Evolutionary conservation across 2,113 vertebrate species (phyloP).

Genomic region (Dicentrarchus labrax): DNA sequence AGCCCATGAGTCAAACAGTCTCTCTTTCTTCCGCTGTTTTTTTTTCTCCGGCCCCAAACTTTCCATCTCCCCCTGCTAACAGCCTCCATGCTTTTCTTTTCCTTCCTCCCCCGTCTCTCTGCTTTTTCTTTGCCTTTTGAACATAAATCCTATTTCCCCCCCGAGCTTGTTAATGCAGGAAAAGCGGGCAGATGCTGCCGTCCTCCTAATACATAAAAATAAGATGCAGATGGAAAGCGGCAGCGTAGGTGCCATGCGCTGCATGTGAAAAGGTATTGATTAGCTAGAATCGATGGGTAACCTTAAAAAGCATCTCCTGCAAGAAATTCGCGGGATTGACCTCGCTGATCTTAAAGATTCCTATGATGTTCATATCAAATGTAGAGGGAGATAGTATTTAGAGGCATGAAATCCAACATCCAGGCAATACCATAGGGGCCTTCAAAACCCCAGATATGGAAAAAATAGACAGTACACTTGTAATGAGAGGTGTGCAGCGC

Average conservation of each 20-base stretch:
- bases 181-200: constrained; percentile 44
- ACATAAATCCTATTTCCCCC: constrained; percentile 45
- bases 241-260: constrained; percentile 35
- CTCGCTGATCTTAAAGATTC: constrained; percentile 26
- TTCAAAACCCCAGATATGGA: constrained; percentile 9
- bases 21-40: constrained; percentile 55
- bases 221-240: constrained; percentile 51
- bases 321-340: constrained; percentile 3
- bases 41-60: constrained; percentile 20
- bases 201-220: constrained; percentile 49
- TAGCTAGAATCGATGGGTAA: constrained; percentile 34
- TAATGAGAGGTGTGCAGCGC: constrained; percentile 52
- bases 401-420: constrained; percentile 19
- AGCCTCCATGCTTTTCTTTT: constrained; percentile 15
- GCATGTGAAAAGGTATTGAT: constrained; percentile 61
- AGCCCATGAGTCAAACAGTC: constrained; percentile 66
- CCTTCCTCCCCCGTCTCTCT: not conserved
- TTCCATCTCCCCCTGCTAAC: constrained; percentile 37
- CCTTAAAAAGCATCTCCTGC: constrained; percentile 52
- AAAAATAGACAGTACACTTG: constrained; percentile 12
- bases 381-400: not conserved
- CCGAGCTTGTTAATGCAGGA: constrained; percentile 59
- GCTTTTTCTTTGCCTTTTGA: constrained; percentile 41
- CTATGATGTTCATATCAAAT: constrained; percentile 1
- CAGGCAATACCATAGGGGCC: not conserved